phyloP scores from a whole-genome alignment of 2,888 invertebrate genomes.

The Lysandra coridon region DNA sequence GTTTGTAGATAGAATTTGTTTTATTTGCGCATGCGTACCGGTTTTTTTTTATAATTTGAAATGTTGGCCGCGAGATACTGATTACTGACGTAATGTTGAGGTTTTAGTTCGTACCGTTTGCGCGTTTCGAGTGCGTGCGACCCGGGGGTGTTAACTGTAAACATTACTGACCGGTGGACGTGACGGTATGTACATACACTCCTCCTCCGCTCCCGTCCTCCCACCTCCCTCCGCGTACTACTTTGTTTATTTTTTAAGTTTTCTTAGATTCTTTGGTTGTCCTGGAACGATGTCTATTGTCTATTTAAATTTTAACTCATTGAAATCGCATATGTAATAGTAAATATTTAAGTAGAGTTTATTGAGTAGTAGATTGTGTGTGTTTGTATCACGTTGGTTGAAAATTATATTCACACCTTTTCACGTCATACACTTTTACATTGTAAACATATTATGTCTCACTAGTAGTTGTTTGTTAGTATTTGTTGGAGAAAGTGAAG shows the following conservation, averaged over 20 bases:
- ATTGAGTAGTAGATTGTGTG: slow-evolving; percentile 19
- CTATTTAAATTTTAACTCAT: slow-evolving; percentile 23
- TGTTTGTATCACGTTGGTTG: background rate
- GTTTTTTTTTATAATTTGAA: slow-evolving; percentile 34
- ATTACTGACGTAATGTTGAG: slow-evolving; percentile 14
- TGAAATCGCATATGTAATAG: slow-evolving; percentile 53
- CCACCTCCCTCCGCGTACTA: slow-evolving; percentile 43
- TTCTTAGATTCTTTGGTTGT: slow-evolving; percentile 47
- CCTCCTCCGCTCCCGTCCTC: slow-evolving; percentile 35
- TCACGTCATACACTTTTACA: background rate
- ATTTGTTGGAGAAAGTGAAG: background rate
- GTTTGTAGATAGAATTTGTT: slow-evolving; percentile 39
- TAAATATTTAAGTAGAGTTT: slow-evolving; percentile 31
- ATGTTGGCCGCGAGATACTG: slow-evolving; percentile 33
- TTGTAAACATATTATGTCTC: background rate
- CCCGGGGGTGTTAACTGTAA: slow-evolving; percentile 35
- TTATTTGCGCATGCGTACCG: slow-evolving; percentile 43
- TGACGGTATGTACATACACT: slow-evolving; percentile 37
- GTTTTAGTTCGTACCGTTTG: slow-evolving; percentile 18
- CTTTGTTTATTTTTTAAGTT: slow-evolving; percentile 55
- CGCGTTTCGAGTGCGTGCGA: background rate
- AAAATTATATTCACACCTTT: background rate
- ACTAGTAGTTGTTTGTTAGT: background rate
- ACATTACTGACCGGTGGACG: slow-evolving; percentile 30
- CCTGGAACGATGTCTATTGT: slow-evolving; percentile 35